Conservation (phyloP, 1,140 invertebrate species). For the Lordiphosa mommai region DNA sequence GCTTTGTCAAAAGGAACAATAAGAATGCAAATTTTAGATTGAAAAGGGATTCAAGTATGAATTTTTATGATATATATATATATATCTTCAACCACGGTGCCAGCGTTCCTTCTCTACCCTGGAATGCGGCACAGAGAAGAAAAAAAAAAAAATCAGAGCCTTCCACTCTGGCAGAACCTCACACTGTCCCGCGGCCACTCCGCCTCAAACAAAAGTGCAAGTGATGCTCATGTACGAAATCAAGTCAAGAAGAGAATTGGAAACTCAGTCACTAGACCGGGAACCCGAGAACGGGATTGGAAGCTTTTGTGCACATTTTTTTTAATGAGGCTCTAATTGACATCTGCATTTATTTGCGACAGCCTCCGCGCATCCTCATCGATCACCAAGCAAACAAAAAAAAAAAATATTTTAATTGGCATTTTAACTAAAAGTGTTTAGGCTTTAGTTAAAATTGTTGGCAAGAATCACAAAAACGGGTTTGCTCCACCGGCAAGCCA, state of each 20-base stretch:
- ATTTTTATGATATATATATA: too few species aligned
- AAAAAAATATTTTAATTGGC: slow-evolving; percentile 79
- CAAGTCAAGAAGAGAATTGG: slow-evolving; percentile 25
- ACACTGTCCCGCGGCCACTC: slow-evolving; percentile 2
- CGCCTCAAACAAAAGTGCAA: slow-evolving; percentile 66
- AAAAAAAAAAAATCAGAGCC: too few species aligned
- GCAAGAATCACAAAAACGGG: slow-evolving; percentile 42
- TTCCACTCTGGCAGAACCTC: too few species aligned
- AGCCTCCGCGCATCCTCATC: slow-evolving; percentile 38
- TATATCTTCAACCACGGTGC: too few species aligned
- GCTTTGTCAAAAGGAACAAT: too few species aligned
- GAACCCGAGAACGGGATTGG: slow-evolving; percentile 6
- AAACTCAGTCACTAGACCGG: slow-evolving; percentile 45
- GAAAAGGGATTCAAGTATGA: too few species aligned
- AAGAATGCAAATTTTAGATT: too few species aligned
- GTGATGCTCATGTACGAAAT: slow-evolving; percentile 73
- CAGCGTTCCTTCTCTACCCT: too few species aligned
- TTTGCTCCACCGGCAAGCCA: slow-evolving; percentile 71
- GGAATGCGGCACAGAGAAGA: too few species aligned
- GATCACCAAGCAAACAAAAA: slow-evolving; percentile 53
- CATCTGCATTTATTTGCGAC: slow-evolving; percentile 79
- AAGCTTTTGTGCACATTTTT: slow-evolving; percentile 45
- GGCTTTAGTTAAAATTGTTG: slow-evolving; percentile 79
- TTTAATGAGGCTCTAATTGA: slow-evolving; percentile 80
- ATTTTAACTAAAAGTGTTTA: slow-evolving; percentile 80